These are phyloP conservation scores for Limosa lapponica DNA, from an alignment of 2,797 vertebrate genomes.

Conservation along the genomic window DNA sequence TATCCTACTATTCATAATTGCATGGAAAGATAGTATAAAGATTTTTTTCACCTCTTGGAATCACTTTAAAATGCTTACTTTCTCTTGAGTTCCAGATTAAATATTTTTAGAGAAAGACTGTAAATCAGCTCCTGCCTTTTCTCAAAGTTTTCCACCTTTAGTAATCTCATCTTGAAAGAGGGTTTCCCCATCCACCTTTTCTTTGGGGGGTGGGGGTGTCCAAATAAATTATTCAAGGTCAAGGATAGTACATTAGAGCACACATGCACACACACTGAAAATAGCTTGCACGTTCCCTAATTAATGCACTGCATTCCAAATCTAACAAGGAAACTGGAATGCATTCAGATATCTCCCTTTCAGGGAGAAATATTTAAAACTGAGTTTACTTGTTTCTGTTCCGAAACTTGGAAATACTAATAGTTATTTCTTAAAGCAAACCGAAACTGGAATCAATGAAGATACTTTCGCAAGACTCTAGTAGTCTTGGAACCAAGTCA, in stretches of 20 bases:
- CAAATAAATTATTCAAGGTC: constrained; percentile 32
- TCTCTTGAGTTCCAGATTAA: no score
- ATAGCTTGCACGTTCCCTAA: background rate
- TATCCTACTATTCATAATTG: no score
- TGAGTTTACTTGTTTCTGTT: background rate
- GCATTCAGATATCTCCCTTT: background rate
- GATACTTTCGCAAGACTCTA: background rate
- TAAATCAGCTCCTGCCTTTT: no score
- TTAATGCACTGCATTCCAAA: background rate
- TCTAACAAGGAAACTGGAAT: constrained; percentile 6
- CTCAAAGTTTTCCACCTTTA: no score
- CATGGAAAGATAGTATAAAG: no score
- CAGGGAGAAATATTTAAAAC: background rate
- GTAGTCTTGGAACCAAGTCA: background rate
- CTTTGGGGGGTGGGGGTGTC: no score
- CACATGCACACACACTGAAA: background rate
- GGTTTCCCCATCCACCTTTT: no score
- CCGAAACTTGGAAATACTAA: background rate
- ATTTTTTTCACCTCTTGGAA: no score
- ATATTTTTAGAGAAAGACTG: no score
- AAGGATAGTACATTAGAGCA: background rate
- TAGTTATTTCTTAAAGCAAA: background rate
- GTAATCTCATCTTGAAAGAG: no score
- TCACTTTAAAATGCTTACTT: no score
- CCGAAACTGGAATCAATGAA: background rate